Conservation (phyloP, 1,140 invertebrate species). For the Leucophenga varia region DNA sequence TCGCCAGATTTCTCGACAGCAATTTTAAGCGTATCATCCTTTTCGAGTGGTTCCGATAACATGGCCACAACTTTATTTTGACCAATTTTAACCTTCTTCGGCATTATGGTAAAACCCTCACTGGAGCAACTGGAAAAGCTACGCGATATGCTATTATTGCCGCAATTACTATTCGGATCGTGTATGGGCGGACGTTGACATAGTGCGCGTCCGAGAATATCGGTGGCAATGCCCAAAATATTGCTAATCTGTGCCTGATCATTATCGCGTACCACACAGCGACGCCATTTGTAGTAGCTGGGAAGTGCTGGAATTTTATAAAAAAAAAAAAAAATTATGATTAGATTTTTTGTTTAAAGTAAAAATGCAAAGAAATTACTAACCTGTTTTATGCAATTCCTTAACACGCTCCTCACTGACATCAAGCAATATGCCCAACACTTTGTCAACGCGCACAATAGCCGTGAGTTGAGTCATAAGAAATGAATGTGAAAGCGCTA, state of each 20-base stretch:
- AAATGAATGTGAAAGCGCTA: slow-evolving; percentile 64
- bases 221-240: slow-evolving; percentile 73
- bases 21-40: slow-evolving; percentile 73
- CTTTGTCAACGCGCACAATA: slow-evolving; percentile 68
- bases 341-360: no score
- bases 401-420: slow-evolving; percentile 67
- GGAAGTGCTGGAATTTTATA: slow-evolving; percentile 61
- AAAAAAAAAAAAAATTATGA: slow-evolving; percentile 15
- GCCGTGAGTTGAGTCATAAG: slow-evolving; percentile 61
- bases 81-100: slow-evolving; percentile 59
- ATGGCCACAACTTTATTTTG: slow-evolving; percentile 80
- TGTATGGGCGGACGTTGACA: slow-evolving; percentile 61
- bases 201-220: slow-evolving; percentile 68
- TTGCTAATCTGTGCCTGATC: slow-evolving; percentile 79
- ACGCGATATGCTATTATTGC: slow-evolving; percentile 32
- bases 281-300: slow-evolving; percentile 73
- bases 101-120: slow-evolving; percentile 52
- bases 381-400: slow-evolving; percentile 62
- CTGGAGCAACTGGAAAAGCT: slow-evolving; percentile 45
- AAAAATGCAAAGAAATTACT: slow-evolving; percentile 2
- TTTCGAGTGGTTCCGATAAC: slow-evolving; percentile 72
- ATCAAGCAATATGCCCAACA: slow-evolving; percentile 77
- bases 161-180: slow-evolving; percentile 24
- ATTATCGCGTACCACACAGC: slow-evolving; percentile 73
- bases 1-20: slow-evolving; percentile 78